phyloP scores from a whole-genome alignment of 2,888 invertebrate genomes.

The Cacoxenus indagator region DNA sequence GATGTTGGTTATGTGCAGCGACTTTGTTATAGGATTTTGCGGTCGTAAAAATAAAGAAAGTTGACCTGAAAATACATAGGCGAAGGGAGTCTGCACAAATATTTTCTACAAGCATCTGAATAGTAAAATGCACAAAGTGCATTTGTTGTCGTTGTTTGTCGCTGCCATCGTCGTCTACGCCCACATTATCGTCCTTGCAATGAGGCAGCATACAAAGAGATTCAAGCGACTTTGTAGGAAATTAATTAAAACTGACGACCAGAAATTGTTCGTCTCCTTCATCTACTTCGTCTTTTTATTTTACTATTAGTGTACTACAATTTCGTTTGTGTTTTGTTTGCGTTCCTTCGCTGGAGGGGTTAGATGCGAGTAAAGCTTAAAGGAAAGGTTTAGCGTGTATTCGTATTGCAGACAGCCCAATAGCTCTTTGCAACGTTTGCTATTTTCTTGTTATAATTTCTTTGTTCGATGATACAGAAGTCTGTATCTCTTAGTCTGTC shows the following conservation, averaged over 20 bases:
- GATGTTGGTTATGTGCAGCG: background rate
- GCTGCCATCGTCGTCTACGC: background rate
- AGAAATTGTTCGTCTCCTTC: background rate
- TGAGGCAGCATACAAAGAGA: background rate
- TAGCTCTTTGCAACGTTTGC: too few relatives aligned
- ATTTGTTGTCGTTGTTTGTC: background rate
- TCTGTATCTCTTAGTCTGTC: too few relatives aligned
- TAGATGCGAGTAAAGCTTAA: too few relatives aligned
- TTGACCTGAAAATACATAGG: slow-evolving; percentile 52
- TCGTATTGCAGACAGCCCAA: too few relatives aligned
- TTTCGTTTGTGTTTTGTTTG: background rate
- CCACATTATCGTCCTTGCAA: background rate
- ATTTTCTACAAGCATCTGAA: background rate
- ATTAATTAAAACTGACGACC: slow-evolving; percentile 4
- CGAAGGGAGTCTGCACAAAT: background rate
- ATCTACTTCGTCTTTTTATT: background rate
- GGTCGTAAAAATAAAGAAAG: slow-evolving; percentile 41
- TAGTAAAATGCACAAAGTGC: background rate
- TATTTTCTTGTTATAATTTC: too few relatives aligned
- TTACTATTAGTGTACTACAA: background rate
- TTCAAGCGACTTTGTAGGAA: background rate
- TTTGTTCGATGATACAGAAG: too few relatives aligned
- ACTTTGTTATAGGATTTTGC: slow-evolving; percentile 10
- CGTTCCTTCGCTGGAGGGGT: background rate
- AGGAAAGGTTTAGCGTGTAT: too few relatives aligned